phyloP scores from a whole-genome alignment of 35 echinoderm and acorn worm genomes.

The Chiridota heheva region DNA sequence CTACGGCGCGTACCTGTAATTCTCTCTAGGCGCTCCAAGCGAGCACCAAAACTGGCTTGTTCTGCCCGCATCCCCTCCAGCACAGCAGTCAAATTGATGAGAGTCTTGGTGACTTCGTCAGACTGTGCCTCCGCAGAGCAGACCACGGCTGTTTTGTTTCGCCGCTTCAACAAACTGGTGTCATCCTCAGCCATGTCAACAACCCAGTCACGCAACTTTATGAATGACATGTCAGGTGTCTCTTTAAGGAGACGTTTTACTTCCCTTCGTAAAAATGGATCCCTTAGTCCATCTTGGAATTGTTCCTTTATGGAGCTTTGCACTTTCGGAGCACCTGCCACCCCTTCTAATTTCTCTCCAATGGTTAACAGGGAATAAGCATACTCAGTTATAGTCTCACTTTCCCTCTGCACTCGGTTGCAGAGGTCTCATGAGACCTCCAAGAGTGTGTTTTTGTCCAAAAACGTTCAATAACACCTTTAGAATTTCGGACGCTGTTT shows the following conservation, averaged over 20 bases:
- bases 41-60: too few species aligned
- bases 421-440: not conserved
- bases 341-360: not conserved
- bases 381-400: slow-evolving; percentile 4
- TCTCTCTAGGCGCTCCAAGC: not conserved
- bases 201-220: too few species aligned
- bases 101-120: too few species aligned
- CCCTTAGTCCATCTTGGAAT: not conserved
- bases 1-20: not conserved
- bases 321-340: not conserved
- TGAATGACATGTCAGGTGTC: not conserved
- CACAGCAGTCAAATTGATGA: too few species aligned
- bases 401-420: not conserved
- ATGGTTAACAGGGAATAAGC: not conserved
- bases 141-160: not conserved
- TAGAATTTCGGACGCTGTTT: not conserved
- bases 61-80: too few species aligned
- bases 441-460: not conserved
- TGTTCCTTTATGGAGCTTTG: slow-evolving; percentile 25
- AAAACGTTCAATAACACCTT: not conserved
- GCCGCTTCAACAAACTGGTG: too few species aligned
- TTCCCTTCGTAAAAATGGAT: not conserved
- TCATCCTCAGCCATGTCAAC: too few species aligned
- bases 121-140: too few species aligned
- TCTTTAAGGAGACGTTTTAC: not conserved